Evolutionary conservation across 2,113 vertebrate species (phyloP).

Genomic region (Periophthalmus modestus): DNA sequence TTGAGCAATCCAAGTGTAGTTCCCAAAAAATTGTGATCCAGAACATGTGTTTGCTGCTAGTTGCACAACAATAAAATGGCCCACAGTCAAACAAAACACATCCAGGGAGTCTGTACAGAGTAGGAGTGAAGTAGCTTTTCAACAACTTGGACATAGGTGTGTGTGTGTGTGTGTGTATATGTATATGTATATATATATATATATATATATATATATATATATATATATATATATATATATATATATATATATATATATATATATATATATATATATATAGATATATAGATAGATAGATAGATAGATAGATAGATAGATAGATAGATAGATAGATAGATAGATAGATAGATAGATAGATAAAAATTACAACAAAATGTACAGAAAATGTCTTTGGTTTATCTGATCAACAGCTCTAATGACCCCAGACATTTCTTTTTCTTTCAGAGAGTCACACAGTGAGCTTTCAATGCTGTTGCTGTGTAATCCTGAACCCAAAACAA

Average conservation of each 20-base stretch:
- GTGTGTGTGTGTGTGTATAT: too few relatives aligned
- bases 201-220: too few relatives aligned
- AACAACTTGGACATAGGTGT: slow-evolving; percentile 19
- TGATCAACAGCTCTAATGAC: neutral
- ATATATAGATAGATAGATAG: too few relatives aligned
- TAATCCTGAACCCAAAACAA: slow-evolving; percentile 8
- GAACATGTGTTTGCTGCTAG: slow-evolving; percentile 64
- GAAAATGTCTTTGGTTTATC: neutral
- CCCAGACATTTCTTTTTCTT: neutral
- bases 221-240: too few relatives aligned
- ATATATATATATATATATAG: too few relatives aligned
- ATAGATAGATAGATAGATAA: too few relatives aligned
- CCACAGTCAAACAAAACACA: slow-evolving; percentile 58
- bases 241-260: too few relatives aligned
- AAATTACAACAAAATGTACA: neutral
- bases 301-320: too few relatives aligned
- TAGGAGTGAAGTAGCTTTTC: slow-evolving; percentile 23
- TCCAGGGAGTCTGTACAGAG: slow-evolving; percentile 12
- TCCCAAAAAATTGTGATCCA: slow-evolving; percentile 52
- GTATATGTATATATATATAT: too few relatives aligned
- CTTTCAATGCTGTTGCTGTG: neutral
- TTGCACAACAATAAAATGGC: slow-evolving; percentile 68
- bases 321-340: too few relatives aligned
- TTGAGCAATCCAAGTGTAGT: slow-evolving; percentile 17
- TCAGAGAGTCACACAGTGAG: neutral